phyloP scores from a whole-genome alignment of 1,140 invertebrate species.

The Neotoxoptera formosana region DNA sequence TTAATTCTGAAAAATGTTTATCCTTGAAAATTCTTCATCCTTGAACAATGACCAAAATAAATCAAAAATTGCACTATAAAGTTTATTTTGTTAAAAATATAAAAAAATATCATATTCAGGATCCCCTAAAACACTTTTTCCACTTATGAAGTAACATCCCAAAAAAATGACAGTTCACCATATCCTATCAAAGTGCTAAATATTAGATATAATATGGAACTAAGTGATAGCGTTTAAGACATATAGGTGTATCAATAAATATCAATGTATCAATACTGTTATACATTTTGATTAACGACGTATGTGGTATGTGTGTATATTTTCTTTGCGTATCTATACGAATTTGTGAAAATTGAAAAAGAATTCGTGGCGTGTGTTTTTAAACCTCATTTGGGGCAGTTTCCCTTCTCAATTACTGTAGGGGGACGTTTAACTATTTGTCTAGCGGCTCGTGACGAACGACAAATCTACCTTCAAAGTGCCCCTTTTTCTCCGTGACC shows the following conservation, averaged over 20 bases:
- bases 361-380: neutral
- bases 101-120: too few species aligned
- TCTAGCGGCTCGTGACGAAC: slow-evolving; percentile 19
- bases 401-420: slow-evolving; percentile 16
- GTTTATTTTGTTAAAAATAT: too few species aligned
- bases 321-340: neutral
- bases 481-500: neutral
- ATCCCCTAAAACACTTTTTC: too few species aligned
- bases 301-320: neutral
- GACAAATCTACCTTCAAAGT: slow-evolving; percentile 34
- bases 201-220: neutral
- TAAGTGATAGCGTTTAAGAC: neutral
- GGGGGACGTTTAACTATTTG: neutral
- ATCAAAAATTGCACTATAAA: too few species aligned
- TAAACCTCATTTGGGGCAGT: neutral
- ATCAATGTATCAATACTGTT: neutral
- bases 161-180: too few species aligned
- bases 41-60: too few species aligned
- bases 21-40: too few species aligned
- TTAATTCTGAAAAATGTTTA: too few species aligned
- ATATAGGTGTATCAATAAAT: neutral
- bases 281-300: neutral
- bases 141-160: too few species aligned
- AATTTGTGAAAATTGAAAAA: neutral
- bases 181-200: neutral